These are phyloP conservation scores for Xenentodon cancila DNA, from an alignment of 2,797 vertebrate species.

Conservation along the genomic window DNA sequence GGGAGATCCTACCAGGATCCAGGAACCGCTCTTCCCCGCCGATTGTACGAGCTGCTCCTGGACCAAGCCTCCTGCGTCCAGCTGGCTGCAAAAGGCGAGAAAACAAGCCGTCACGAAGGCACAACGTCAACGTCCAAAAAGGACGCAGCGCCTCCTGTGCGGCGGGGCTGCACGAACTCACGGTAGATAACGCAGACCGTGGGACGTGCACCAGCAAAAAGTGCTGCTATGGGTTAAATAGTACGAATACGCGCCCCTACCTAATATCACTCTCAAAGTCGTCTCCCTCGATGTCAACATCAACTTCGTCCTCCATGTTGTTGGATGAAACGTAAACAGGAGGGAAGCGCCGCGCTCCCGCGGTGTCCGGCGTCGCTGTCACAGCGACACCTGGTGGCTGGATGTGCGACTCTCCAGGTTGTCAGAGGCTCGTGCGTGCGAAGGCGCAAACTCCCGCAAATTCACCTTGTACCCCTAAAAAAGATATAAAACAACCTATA, in stretches of 20 bases:
- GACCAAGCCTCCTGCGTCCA: constrained; percentile 76
- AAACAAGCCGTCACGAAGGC: neutral
- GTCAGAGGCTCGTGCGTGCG: no score
- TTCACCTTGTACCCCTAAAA: no score
- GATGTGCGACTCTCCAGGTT: neutral
- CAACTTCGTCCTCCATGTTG: constrained; percentile 85
- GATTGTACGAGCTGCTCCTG: constrained; percentile 90
- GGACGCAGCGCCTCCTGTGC: neutral
- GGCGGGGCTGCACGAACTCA: no score
- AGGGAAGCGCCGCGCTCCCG: neutral
- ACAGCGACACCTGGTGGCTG: constrained; percentile 62
- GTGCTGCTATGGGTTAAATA: fast-evolving
- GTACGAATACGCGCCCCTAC: constrained; percentile 35
- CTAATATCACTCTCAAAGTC: constrained; percentile 62
- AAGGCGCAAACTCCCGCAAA: no score
- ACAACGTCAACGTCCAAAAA: neutral
- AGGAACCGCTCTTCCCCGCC: constrained; percentile 86
- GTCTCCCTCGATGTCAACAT: constrained; percentile 85
- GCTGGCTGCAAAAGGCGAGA: constrained; percentile 72
- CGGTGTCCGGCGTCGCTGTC: fast-evolving
- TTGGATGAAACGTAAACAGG: constrained; percentile 45
- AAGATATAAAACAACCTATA: no score
- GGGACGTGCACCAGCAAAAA: no score
- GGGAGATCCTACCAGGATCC: constrained; percentile 81
- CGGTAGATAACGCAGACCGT: no score